These are phyloP conservation scores for Falco rusticolus DNA, from an alignment of 2,797 vertebrate genomes.

Conservation along the genomic window DNA sequence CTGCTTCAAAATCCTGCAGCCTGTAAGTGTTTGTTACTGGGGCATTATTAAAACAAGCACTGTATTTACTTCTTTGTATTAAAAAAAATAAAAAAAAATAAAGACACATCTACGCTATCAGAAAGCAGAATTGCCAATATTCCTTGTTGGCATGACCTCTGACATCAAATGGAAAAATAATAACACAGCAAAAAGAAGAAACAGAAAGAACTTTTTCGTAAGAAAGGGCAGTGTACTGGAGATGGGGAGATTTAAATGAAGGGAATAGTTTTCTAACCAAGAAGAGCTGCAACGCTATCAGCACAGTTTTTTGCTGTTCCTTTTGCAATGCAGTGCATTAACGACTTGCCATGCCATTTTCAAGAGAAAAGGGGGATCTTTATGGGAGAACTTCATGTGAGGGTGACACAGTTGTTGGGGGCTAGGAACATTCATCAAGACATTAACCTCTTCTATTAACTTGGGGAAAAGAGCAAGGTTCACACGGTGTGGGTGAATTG, in stretches of 20 bases:
- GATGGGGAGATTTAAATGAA: neutral
- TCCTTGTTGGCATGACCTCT: neutral
- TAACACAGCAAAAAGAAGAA: neutral
- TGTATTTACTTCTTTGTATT: neutral
- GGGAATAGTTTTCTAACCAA: neutral
- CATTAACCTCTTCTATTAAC: neutral
- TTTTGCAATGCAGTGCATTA: neutral
- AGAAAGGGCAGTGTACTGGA: neutral
- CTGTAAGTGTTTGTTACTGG: neutral
- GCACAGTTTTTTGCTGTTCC: neutral
- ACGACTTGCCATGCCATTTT: neutral
- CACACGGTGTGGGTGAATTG: neutral
- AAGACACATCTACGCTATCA: neutral
- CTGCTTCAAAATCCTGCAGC: neutral
- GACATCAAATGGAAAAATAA: neutral
- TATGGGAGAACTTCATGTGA: neutral
- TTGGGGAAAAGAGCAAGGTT: neutral
- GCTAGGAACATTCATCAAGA: neutral
- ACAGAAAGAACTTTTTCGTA: neutral
- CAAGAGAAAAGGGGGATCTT: neutral
- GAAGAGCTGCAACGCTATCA: neutral
- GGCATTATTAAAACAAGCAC: neutral
- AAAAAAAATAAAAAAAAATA: neutral
- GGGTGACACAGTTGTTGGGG: neutral
- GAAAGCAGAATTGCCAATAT: neutral